phyloP scores from a whole-genome alignment of 2,888 invertebrate genomes.

The Philhelius pedissequus region DNA sequence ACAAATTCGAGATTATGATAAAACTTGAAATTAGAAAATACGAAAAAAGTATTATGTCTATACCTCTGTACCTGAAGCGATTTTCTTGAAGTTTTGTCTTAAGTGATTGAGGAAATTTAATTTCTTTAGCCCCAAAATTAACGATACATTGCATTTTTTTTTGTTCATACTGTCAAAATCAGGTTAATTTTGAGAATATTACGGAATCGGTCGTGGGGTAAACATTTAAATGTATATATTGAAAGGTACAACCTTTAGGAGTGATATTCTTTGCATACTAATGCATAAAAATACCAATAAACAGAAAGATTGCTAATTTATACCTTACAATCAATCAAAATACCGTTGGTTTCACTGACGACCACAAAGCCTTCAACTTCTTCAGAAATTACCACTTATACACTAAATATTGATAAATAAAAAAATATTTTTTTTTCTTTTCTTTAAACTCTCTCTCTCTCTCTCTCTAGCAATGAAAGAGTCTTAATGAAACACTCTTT shows the following conservation, averaged over 20 bases:
- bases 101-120: too few species aligned
- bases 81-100: too few species aligned
- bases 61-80: too few species aligned
- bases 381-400: background rate
- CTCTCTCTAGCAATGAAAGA: too few species aligned
- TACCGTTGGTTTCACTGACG: background rate
- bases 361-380: slow-evolving; percentile 1
- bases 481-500: background rate
- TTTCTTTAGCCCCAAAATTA: too few species aligned
- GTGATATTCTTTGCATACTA: slow-evolving; percentile 25
- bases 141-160: too few species aligned
- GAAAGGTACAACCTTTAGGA: background rate
- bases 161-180: background rate
- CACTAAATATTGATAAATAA: background rate
- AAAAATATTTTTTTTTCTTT: background rate
- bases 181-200: background rate
- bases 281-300: slow-evolving; percentile 15
- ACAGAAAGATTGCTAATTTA: background rate
- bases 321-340: slow-evolving; percentile 5
- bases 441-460: background rate
- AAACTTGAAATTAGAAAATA: too few species aligned
- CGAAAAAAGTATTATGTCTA: too few species aligned
- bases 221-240: background rate
- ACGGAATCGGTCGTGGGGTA: background rate
- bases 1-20: too few species aligned